These are phyloP conservation scores for Apodemus agrarius DNA, from an alignment of 2,797 vertebrate genomes.

Conservation along the genomic window DNA sequence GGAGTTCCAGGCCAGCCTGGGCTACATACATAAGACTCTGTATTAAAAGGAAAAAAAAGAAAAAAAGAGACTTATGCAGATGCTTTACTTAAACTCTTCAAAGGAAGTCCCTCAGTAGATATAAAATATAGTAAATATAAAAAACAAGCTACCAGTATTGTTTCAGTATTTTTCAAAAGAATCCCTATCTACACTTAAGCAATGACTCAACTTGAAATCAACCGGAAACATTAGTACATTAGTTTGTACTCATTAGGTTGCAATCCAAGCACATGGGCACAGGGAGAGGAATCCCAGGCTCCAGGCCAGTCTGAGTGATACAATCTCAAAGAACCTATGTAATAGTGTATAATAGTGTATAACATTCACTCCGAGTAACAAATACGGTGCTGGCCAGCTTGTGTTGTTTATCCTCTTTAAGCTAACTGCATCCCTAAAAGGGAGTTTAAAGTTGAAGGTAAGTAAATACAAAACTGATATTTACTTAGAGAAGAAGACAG, in stretches of 20 bases:
- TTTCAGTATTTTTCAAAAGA: conserved; percentile 31
- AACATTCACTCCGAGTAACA: neutral
- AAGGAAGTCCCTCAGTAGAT: conserved; percentile 65
- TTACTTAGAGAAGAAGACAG: conserved; percentile 50
- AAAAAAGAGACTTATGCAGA: conserved; percentile 64
- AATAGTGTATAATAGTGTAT: neutral
- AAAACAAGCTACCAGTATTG: neutral
- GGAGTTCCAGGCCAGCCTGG: neutral
- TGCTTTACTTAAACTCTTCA: conserved; percentile 78
- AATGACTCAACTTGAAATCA: conserved; percentile 43
- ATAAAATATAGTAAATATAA: neutral
- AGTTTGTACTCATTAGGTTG: neutral
- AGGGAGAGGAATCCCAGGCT: neutral
- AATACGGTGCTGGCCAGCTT: neutral
- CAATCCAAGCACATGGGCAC: neutral
- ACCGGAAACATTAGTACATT: neutral
- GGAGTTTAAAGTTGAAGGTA: conserved; percentile 34
- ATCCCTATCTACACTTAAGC: neutral
- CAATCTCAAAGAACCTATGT: neutral
- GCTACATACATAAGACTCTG: neutral
- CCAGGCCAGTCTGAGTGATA: neutral
- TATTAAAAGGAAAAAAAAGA: neutral
- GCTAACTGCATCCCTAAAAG: neutral
- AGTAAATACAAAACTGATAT: neutral
- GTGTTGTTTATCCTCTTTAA: neutral